These are phyloP conservation scores for Ptilodon capucinus DNA, from an alignment of 2,888 invertebrate genomes.

Conservation along the genomic window DNA sequence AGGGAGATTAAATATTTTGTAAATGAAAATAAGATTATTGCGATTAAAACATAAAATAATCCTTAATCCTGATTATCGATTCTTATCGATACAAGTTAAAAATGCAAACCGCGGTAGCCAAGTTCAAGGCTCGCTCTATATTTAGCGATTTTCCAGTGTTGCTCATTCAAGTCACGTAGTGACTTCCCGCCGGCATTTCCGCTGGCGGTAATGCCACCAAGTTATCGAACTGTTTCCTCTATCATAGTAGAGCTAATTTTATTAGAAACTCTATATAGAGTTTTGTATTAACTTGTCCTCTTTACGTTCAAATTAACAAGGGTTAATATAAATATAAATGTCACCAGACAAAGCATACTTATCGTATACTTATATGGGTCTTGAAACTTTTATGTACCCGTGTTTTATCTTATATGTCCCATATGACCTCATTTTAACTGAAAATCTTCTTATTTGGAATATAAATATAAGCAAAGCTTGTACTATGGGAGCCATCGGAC, in stretches of 20 bases:
- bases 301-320: too few relatives aligned
- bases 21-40: too few relatives aligned
- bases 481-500: too few relatives aligned
- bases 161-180: slow-evolving; percentile 17
- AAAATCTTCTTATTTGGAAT: slow-evolving; percentile 2
- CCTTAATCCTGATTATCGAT: neutral
- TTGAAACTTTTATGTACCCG: slow-evolving; percentile 3
- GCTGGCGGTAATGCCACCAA: slow-evolving; percentile 4
- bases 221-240: slow-evolving; percentile 15
- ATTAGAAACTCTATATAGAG: too few relatives aligned
- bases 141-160: slow-evolving; percentile 11
- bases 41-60: too few relatives aligned
- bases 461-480: too few relatives aligned
- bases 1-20: too few relatives aligned
- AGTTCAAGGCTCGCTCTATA: slow-evolving; percentile 23
- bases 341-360: too few relatives aligned
- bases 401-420: slow-evolving; percentile 14
- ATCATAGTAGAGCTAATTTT: neutral
- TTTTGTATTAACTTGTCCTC: too few relatives aligned
- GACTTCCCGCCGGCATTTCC: slow-evolving; percentile 14
- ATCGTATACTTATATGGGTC: too few relatives aligned
- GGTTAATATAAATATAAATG: too few relatives aligned
- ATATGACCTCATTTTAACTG: slow-evolving; percentile 14
- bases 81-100: slow-evolving; percentile 3
- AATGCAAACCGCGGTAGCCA: slow-evolving; percentile 9